Evolutionary conservation across 2,888 invertebrate genomes (phyloP), one percentile per base, ranked within the genome.

Genomic region (Morpho deidamia): DNA sequence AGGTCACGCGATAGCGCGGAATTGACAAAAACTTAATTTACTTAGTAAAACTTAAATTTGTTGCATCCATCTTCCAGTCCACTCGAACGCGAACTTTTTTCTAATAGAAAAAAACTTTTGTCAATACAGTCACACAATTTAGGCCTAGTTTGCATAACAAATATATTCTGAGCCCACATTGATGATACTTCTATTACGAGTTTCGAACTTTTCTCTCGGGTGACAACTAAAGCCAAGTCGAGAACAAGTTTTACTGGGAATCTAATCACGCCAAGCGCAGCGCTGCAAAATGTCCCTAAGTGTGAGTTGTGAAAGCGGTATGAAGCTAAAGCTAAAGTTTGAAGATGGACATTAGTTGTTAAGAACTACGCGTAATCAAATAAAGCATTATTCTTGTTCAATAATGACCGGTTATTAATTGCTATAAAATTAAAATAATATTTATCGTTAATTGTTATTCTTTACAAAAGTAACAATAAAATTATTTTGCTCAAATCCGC

Each of bases 201-300:
- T 48, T 41, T 35, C 34, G 41, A 48, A 48, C 41, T 48, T 41
- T 41, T 48, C 44, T 44, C 34, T 40, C 32, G 40, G 14, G 12
- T 12, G 40, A 39, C 12, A 51, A 44, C 32, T 32, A 39, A 40
- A 44, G 44, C 32, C 44, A 40, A 51, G 44, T 51, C 9, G 14
- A 32, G 44, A 40, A 40, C 33, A 44, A 51, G 44, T 44, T 51
- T 40, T 34, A 23, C 39, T 33, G 12, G n/a, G 32, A 44, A 51
- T 51, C 44, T 51, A 51, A 51, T 51, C 38, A 44, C 43, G 40
- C 37, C 39, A 14, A 42, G 50, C 23, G 43, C 43, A 43, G 43
- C 32, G 43, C 43, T 50, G 43, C 43, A 43, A 42, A 43, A 43
- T 43, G 14, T 50, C 37, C 23, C 23, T 43, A n/a, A 50, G 35